Evolutionary conservation across 2,888 invertebrate genomes (phyloP).

Genomic region (Keiferia lycopersicella): DNA sequence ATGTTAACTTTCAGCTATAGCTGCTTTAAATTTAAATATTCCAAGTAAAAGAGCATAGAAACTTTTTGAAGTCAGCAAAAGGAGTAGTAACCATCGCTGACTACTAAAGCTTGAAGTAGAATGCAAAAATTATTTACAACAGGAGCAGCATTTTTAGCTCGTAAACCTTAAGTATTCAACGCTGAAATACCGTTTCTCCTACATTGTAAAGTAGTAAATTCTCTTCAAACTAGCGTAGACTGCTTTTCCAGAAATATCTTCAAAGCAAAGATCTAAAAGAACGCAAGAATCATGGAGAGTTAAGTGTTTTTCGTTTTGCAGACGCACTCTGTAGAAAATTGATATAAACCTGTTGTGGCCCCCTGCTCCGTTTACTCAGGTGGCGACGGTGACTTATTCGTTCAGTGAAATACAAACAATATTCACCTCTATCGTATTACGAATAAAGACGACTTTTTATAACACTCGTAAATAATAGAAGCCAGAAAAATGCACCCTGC

Average conservation of each 20-base stretch:
- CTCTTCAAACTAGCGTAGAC: slow-evolving; percentile 29
- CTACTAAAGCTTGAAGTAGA: background rate
- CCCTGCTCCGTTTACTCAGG: slow-evolving; percentile 66
- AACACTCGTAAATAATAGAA: slow-evolving; percentile 47
- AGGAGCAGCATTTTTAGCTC: background rate
- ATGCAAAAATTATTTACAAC: background rate
- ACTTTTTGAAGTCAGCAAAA: background rate
- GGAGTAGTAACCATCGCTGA: background rate
- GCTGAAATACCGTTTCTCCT: background rate
- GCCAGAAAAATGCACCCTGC: slow-evolving; percentile 67
- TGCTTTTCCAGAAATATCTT: slow-evolving; percentile 1
- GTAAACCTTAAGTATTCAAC: slow-evolving; percentile 4
- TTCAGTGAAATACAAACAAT: slow-evolving; percentile 43
- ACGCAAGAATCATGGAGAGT: slow-evolving; percentile 54
- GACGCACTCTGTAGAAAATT: slow-evolving; percentile 78
- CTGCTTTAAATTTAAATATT: background rate
- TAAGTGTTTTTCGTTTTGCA: slow-evolving; percentile 72
- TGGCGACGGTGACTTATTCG: slow-evolving; percentile 69
- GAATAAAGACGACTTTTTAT: slow-evolving; percentile 44
- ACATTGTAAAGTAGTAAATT: slow-evolving; percentile 28
- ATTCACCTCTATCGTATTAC: slow-evolving; percentile 40
- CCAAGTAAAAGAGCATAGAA: background rate
- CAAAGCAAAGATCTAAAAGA: slow-evolving; percentile 42
- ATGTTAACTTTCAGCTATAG: background rate
- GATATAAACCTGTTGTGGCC: slow-evolving; percentile 76